A percentile compares a stretch with the other conserved stretches of the same genome.
phyloP scores from a whole-genome alignment of 2,888 invertebrate species.

The Notodonta ziczac region DNA sequence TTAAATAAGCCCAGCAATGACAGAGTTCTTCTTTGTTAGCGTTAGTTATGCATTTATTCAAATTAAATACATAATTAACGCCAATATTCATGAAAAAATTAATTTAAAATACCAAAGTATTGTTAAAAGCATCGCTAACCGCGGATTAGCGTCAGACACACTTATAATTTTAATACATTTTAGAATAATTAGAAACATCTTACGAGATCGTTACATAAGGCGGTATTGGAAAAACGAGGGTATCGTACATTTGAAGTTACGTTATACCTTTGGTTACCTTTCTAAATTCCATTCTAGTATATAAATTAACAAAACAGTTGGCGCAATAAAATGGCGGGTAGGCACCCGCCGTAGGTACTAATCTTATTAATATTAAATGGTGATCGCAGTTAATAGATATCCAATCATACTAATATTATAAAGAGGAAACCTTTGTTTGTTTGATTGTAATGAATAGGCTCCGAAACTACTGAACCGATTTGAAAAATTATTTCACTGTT shows the following conservation, averaged over 20 bases:
- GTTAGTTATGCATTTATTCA: not conserved
- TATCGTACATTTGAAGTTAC: not conserved
- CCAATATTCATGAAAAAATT: not conserved
- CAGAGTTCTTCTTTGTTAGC: too few relatives aligned
- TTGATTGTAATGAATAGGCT: too few relatives aligned
- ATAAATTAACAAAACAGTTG: slow-evolving; percentile 3
- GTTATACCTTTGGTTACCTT: slow-evolving; percentile 20
- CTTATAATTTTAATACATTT: not conserved
- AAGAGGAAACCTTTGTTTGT: too few relatives aligned
- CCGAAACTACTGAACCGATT: too few relatives aligned
- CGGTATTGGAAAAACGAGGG: slow-evolving; percentile 3
- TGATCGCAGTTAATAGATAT: too few relatives aligned
- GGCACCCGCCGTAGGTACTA: not conserved
- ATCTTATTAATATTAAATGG: too few relatives aligned
- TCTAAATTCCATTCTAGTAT: slow-evolving; percentile 24
- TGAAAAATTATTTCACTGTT: too few relatives aligned
- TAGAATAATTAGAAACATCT: not conserved
- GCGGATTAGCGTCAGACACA: not conserved
- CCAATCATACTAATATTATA: too few relatives aligned
- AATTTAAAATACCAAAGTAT: not conserved
- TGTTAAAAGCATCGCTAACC: not conserved
- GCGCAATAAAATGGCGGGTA: not conserved
- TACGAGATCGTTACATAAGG: slow-evolving; percentile 1
- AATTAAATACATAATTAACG: not conserved
- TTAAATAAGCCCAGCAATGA: too few relatives aligned